Evolutionary conservation across 2,888 invertebrate genomes (phyloP).

Genomic region (Eupithecia insigniata): DNA sequence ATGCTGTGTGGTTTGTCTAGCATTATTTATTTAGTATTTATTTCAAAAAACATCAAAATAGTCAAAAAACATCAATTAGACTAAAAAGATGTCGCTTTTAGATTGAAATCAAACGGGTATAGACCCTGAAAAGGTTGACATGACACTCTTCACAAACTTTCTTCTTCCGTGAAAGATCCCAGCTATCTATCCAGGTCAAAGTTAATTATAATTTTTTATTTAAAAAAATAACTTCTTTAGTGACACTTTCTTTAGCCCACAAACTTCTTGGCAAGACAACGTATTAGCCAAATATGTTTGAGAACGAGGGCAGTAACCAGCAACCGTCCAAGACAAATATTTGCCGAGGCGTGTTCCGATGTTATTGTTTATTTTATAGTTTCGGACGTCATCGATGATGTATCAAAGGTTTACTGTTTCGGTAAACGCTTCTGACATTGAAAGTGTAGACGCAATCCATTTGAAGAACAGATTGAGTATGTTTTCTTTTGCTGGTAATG

Average conservation of each 20-base stretch:
- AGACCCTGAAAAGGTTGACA: no score
- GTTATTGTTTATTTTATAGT: slow-evolving; percentile 13
- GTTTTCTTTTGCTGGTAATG: background rate
- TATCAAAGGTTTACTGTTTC: slow-evolving; percentile 4
- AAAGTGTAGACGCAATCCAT: background rate
- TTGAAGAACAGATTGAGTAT: background rate
- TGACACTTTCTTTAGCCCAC: background rate
- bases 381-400: slow-evolving; percentile 9
- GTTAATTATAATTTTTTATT: no score
- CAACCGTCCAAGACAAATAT: slow-evolving; percentile 13
- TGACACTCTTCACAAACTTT: no score
- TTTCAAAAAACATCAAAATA: no score
- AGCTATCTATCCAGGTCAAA: no score
- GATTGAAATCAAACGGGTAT: no score
- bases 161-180: no score
- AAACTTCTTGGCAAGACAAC: background rate
- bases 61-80: no score
- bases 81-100: no score
- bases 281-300: slow-evolving; percentile 35
- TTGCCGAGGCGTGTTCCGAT: slow-evolving; percentile 4
- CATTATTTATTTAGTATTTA: no score
- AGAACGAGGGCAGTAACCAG: slow-evolving; percentile 17
- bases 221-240: background rate
- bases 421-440: slow-evolving; percentile 5
- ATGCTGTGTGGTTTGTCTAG: no score